These are phyloP conservation scores for Argentina silus DNA, from an alignment of 2,797 vertebrate species.

Conservation along the genomic window DNA sequence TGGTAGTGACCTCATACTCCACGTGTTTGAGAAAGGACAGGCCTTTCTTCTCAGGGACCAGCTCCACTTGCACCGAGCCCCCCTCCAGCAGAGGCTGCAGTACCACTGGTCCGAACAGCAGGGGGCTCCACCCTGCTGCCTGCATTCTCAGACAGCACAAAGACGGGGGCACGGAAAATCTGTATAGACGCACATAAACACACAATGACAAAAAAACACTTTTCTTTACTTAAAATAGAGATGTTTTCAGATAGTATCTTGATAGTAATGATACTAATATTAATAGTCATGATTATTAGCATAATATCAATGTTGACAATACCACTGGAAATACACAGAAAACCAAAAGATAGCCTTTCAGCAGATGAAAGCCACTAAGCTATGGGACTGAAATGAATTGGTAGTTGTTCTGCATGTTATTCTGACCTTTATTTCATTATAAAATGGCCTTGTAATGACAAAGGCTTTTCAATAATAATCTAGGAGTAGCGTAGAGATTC, in stretches of 20 bases:
- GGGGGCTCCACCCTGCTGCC: background rate
- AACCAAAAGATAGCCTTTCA: too few relatives aligned
- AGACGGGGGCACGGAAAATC: background rate
- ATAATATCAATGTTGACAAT: too few relatives aligned
- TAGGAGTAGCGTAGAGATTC: background rate
- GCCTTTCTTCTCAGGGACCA: conserved; percentile 83
- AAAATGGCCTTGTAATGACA: background rate
- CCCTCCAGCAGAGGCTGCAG: conserved; percentile 68
- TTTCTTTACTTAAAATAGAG: background rate
- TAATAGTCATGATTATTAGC: too few relatives aligned
- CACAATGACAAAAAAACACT: background rate
- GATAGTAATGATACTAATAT: too few relatives aligned
- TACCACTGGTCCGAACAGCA: background rate
- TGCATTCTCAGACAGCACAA: background rate
- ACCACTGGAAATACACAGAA: too few relatives aligned
- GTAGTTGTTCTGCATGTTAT: too few relatives aligned
- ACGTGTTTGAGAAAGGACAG: conserved; percentile 84
- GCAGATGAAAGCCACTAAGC: too few relatives aligned
- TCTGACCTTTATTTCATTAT: too few relatives aligned
- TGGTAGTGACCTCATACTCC: conserved; percentile 84
- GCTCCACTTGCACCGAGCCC: conserved; percentile 77
- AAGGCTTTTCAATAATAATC: too few relatives aligned
- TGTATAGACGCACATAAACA: background rate
- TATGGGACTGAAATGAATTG: too few relatives aligned
- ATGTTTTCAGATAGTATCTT: too few relatives aligned